A percentile compares a stretch with the other conserved stretches of the same genome.
Conservation (phyloP, 2,888 invertebrate genomes). For the Callimorpha dominula region DNA sequence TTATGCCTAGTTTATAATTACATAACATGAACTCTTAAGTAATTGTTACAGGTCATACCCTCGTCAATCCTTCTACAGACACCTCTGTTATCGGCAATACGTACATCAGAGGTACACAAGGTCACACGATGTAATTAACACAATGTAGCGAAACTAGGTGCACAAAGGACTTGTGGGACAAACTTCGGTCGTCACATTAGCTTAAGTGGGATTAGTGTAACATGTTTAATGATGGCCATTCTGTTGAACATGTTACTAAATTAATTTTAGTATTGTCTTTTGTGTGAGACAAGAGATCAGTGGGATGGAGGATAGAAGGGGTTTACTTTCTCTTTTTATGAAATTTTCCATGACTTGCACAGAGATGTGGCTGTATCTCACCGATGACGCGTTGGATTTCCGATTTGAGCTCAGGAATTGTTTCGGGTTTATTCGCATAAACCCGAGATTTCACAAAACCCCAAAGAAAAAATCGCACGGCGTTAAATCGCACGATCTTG, state of each 20-base stretch:
- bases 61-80: neutral
- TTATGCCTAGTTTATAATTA: no score
- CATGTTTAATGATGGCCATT: conserved; percentile 1
- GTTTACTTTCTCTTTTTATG: neutral
- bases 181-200: conserved; percentile 16
- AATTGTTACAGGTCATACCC: conserved; percentile 2
- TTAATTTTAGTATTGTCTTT: conserved; percentile 3
- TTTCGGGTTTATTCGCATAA: no score
- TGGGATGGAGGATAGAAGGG: neutral
- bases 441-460: no score
- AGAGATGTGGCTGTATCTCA: no score
- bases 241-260: neutral
- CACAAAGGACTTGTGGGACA: conserved; percentile 8
- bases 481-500: no score
- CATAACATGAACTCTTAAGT: neutral
- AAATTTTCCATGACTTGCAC: no score
- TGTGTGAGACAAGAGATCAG: neutral
- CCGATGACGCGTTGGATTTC: no score
- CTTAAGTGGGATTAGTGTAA: neutral
- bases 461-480: no score
- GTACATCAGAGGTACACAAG: neutral
- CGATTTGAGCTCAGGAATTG: no score
- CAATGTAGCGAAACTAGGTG: conserved; percentile 4
- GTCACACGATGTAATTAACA: neutral
- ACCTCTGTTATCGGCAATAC: conserved; percentile 5